Base-by-base conservation (phyloP, 2,888 invertebrate species). In the Prenolepis imparis region DNA sequence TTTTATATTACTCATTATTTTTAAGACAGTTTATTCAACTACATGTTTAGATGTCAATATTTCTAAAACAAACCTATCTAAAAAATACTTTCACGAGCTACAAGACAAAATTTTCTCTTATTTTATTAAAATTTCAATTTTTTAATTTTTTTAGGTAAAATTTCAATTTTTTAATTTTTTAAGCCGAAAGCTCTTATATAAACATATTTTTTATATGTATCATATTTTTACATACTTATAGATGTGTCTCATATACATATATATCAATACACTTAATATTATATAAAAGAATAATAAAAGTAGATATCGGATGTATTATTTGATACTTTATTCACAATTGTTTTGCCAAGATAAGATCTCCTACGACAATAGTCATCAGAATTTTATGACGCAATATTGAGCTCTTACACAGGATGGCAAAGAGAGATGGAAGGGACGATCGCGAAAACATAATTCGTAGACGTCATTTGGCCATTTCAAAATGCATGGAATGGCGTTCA, bases 401-500 rank as follows among this genome's bases (percentile, higher is more conserved):
- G 36, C 39, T 39, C 75, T 52, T 52, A n/a, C n/a, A 39, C 9
- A n/a, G 39, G 12, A 73, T 28, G 15, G 24, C 48, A 74, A 59
- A 61, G 39, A 44, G 24, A 75, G 21, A 36, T 73, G 41, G 24
- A 44, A 44, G 44, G 24, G 82, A 83, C 63, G 63, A 82, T 84
- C 74, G 44, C 21, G 55, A 55, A 61, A 82, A 84, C 78, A 86
- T 86, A 89, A 91, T 90, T 91, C 88, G 87, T 87, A 85, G 84
- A 83, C 75, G 59, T 87, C 73, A 24, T 64, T 74, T 41, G 32
- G 18, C 3, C 24, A 11, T 86, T 91, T 91, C 91, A 91, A 91
- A 92, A 92, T 91, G 92, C 91, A 91, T 92, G 86, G 90, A 89
- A 88, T 87, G 88, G 81, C 88, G 86, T 84, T 84, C 89, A 81